Percentiles rank a stretch among this genome's conserved stretches.
These are phyloP conservation scores for Trichogramma pretiosum DNA, from an alignment of 1,140 invertebrate species.

Conservation along the genomic window DNA sequence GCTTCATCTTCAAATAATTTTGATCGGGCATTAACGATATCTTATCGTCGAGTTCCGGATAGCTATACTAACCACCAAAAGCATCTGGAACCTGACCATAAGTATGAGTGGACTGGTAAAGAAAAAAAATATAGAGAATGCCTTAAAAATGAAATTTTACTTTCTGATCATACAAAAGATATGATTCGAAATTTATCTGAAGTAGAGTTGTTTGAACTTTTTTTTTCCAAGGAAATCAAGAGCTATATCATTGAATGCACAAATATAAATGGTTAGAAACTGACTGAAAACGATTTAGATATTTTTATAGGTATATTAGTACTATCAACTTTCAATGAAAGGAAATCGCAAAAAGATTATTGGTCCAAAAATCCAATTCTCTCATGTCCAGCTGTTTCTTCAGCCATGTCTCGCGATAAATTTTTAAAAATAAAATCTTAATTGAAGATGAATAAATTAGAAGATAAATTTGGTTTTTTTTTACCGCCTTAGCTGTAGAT, in stretches of 20 bases:
- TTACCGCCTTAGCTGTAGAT: too few relatives aligned
- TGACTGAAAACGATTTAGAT: background rate
- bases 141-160: slow-evolving; percentile 9
- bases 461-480: too few relatives aligned
- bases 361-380: slow-evolving; percentile 14
- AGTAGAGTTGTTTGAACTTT: slow-evolving; percentile 18
- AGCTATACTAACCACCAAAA: background rate
- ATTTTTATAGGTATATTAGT: slow-evolving; percentile 6
- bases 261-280: slow-evolving; percentile 6
- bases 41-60: background rate
- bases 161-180: slow-evolving; percentile 11
- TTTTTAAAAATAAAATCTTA: slow-evolving; percentile 15
- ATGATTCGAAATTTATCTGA: slow-evolving; percentile 11
- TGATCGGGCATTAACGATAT: background rate
- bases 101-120: background rate
- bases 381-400: slow-evolving; percentile 3
- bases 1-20: background rate
- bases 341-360: slow-evolving; percentile 18
- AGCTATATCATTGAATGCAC: slow-evolving; percentile 15
- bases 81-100: background rate
- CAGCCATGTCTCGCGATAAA: slow-evolving; percentile 16
- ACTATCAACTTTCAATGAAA: background rate
- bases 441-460: too few relatives aligned
- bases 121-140: background rate
- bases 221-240: slow-evolving; percentile 18